A percentile compares a stretch with the other conserved stretches of the same genome.
Evolutionary conservation across 2,797 vertebrate species (phyloP).

Genomic region (Aythya fuligula): DNA sequence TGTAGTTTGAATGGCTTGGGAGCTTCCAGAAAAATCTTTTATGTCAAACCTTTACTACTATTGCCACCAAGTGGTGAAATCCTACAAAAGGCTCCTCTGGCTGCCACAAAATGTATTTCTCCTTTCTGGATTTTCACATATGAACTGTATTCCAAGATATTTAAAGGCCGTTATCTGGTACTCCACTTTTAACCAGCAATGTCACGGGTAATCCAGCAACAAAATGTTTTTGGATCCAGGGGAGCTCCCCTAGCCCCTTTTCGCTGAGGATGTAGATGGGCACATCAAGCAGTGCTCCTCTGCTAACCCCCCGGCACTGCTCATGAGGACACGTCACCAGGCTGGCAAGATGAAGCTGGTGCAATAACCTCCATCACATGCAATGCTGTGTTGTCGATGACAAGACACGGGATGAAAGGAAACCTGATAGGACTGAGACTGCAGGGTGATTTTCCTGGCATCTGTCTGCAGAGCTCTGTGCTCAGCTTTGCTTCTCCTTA

Average conservation of each 20-base stretch:
- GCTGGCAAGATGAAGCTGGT: background rate
- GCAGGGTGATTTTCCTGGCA: background rate
- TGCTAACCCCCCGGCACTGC: background rate
- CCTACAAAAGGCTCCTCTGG: background rate
- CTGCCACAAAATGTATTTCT: background rate
- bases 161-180: background rate
- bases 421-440: accelerated
- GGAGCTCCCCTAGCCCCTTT: background rate
- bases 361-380: accelerated
- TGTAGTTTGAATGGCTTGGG: constrained; percentile 6
- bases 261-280: background rate
- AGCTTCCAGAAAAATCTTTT: constrained; percentile 77
- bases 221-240: accelerated
- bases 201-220: background rate
- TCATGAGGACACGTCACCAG: accelerated
- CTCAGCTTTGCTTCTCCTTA: background rate
- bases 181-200: background rate
- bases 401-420: background rate
- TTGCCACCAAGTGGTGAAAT: constrained; percentile 73
- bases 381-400: accelerated
- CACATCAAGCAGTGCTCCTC: background rate
- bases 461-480: background rate
- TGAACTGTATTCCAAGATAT: background rate
- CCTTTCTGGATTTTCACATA: background rate
- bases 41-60: constrained; percentile 60